phyloP scores from a whole-genome alignment of 53 echinoderm and acorn worm genomes.

The Luidia sarsii region DNA sequence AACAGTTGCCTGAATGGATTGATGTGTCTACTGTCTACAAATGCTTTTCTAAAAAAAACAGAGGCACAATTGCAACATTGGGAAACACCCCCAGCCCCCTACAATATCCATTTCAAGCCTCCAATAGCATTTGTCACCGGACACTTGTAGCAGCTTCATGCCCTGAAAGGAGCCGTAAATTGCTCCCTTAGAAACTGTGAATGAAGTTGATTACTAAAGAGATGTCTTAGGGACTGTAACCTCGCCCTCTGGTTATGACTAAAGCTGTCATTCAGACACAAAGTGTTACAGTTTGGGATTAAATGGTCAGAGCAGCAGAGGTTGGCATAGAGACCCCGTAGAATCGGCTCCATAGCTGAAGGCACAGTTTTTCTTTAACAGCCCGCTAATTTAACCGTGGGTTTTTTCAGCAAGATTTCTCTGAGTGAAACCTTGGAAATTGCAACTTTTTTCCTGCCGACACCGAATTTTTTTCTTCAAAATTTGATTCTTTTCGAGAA shows the following conservation, averaged over 20 bases:
- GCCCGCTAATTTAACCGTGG: neutral
- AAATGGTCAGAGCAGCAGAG: slow-evolving; percentile 44
- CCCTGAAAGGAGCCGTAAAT: slow-evolving; percentile 25
- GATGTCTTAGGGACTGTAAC: slow-evolving; percentile 13
- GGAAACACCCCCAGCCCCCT: slow-evolving; percentile 5
- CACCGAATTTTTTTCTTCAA: too few relatives aligned
- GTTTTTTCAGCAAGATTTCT: neutral
- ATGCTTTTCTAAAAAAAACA: slow-evolving; percentile 9
- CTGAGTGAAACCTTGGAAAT: neutral
- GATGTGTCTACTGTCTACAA: too few relatives aligned
- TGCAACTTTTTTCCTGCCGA: neutral
- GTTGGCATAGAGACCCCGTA: too few relatives aligned
- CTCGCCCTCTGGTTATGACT: slow-evolving; percentile 22
- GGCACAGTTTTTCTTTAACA: too few relatives aligned
- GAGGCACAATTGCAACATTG: slow-evolving; percentile 23
- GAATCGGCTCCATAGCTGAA: too few relatives aligned
- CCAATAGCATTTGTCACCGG: slow-evolving; percentile 23
- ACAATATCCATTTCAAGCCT: slow-evolving; percentile 25
- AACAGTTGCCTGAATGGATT: too few relatives aligned
- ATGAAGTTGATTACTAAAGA: slow-evolving; percentile 11
- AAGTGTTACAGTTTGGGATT: slow-evolving; percentile 43
- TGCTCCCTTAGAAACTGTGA: slow-evolving; percentile 26
- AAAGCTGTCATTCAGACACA: slow-evolving; percentile 12
- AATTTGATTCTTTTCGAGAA: too few relatives aligned
- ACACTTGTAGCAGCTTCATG: slow-evolving; percentile 26